phyloP scores from a whole-genome alignment of 1,140 invertebrate species.

The Megalonaias nervosa region DNA sequence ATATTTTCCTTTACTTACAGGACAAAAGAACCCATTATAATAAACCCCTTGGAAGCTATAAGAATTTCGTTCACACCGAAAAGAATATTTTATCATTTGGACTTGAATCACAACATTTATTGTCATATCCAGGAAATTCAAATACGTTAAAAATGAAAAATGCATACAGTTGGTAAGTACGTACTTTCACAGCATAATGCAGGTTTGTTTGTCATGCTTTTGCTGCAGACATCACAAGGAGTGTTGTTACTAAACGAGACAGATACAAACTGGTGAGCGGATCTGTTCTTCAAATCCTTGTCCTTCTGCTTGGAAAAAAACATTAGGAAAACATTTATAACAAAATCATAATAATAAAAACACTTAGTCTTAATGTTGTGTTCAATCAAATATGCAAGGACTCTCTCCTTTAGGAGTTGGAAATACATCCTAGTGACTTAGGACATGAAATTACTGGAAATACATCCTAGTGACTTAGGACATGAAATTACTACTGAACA shows the following conservation, averaged over 20 bases:
- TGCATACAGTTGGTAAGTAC: slow-evolving; percentile 45
- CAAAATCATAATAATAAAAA: too few relatives aligned
- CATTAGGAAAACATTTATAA: too few relatives aligned
- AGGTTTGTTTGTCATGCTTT: slow-evolving; percentile 85
- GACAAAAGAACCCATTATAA: background rate
- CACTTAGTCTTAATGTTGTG: too few relatives aligned
- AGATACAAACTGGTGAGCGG: slow-evolving; percentile 83
- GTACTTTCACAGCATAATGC: slow-evolving; percentile 81
- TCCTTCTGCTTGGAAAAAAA: slow-evolving; percentile 57
- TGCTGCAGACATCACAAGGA: slow-evolving; percentile 85
- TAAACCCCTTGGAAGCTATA: background rate
- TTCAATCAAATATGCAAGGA: too few relatives aligned
- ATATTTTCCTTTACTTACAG: too few relatives aligned
- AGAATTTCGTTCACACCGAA: background rate
- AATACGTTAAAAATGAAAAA: background rate
- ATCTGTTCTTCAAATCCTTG: slow-evolving; percentile 55
- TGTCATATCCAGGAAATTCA: background rate
- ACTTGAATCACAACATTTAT: background rate
- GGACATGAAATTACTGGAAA: too few relatives aligned
- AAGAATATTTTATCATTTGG: background rate
- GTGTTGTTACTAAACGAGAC: slow-evolving; percentile 81
- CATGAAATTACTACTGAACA: too few relatives aligned
- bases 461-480: too few relatives aligned
- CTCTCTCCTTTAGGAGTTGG: too few relatives aligned
- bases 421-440: too few relatives aligned